Evolutionary conservation across 2,113 vertebrate species (phyloP).

Genomic region (Pterocles gutturalis): DNA sequence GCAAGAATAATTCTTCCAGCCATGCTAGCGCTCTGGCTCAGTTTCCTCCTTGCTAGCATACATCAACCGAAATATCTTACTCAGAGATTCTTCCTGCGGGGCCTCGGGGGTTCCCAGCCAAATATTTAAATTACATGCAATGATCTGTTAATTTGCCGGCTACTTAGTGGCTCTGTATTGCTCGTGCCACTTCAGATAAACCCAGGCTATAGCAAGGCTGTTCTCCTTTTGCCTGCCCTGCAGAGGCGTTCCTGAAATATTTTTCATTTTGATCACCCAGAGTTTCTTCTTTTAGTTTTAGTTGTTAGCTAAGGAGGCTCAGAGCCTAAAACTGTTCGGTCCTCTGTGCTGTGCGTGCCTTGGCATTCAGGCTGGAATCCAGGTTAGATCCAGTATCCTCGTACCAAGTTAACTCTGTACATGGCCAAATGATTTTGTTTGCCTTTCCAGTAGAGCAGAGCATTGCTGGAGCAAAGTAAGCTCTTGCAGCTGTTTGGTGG

Average conservation of each 20-base stretch:
- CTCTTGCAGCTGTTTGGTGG: background rate
- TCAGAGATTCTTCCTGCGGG: background rate
- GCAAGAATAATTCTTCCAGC: background rate
- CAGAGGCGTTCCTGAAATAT: background rate
- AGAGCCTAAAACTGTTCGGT: background rate
- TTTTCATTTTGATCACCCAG: background rate
- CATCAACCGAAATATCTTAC: background rate
- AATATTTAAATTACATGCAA: background rate
- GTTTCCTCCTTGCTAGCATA: background rate
- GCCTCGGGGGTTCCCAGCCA: background rate
- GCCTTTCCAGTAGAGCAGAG: background rate
- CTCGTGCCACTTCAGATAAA: background rate
- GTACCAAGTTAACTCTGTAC: background rate
- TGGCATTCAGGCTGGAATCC: background rate
- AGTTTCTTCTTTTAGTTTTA: background rate
- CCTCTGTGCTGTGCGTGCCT: background rate
- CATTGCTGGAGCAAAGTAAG: background rate
- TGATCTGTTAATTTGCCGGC: constrained; percentile 14
- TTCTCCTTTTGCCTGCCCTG: background rate
- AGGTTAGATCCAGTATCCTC: background rate
- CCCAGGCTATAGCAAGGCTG: background rate
- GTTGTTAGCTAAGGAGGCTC: background rate
- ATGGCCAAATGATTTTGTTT: background rate
- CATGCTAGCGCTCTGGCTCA: background rate
- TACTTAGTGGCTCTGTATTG: background rate